Percentiles rank a stretch among this genome's conserved stretches.
These are phyloP conservation scores for Hyles euphorbiae DNA, from an alignment of 1,140 invertebrate species.

Conservation along the genomic window DNA sequence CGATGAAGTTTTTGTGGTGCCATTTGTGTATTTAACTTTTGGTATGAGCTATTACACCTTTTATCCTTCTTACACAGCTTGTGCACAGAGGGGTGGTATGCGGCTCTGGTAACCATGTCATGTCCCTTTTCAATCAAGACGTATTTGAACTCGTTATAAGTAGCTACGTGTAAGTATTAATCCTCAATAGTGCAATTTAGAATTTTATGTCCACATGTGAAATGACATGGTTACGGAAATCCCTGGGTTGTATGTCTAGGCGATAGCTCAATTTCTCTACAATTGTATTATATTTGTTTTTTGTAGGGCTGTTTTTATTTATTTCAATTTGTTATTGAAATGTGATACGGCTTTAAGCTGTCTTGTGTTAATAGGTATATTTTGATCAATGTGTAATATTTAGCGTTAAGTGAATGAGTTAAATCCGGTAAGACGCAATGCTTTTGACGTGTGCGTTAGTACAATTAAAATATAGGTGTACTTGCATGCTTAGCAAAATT, in stretches of 20 bases:
- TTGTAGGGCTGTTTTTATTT: slow-evolving; percentile 50
- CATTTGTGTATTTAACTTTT: slow-evolving; percentile 1
- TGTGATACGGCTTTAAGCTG: slow-evolving; percentile 67
- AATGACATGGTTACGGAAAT: slow-evolving; percentile 67
- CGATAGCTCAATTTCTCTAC: slow-evolving; percentile 67
- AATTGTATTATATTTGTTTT: slow-evolving; percentile 59
- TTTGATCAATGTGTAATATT: slow-evolving; percentile 43
- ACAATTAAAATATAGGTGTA: slow-evolving; percentile 22
- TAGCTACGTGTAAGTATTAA: too few relatives aligned
- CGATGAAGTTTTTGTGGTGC: neutral
- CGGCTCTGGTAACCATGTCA: slow-evolving; percentile 66
- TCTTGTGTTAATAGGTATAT: slow-evolving; percentile 53
- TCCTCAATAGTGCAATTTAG: too few relatives aligned
- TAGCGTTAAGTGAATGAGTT: slow-evolving; percentile 38
- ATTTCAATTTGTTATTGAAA: slow-evolving; percentile 53
- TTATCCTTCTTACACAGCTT: slow-evolving; percentile 55
- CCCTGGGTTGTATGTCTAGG: slow-evolving; percentile 70
- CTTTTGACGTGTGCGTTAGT: slow-evolving; percentile 19
- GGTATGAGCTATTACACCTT: slow-evolving; percentile 53
- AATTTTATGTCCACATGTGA: slow-evolving; percentile 7
- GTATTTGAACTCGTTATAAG: slow-evolving; percentile 11
- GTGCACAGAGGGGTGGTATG: slow-evolving; percentile 65
- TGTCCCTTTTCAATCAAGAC: slow-evolving; percentile 18
- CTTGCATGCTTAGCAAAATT: slow-evolving; percentile 16
- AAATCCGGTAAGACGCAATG: slow-evolving; percentile 17